phyloP scores from a whole-genome alignment of 2,113 vertebrate genomes.

The Spermophilus dauricus region DNA sequence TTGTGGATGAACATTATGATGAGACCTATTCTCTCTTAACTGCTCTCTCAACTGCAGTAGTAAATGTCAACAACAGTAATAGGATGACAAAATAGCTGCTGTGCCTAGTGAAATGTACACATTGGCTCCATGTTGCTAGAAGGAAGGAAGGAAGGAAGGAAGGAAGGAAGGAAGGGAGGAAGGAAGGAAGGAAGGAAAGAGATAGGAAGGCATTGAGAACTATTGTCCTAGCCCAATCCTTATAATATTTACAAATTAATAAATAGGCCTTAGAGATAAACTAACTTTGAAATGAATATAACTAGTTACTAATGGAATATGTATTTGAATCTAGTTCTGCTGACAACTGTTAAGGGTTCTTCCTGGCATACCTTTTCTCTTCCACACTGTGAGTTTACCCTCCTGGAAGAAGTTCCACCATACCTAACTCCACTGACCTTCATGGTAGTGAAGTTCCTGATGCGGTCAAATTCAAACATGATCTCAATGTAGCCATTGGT shows the following conservation, averaged over 20 bases:
- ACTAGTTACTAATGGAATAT: too few relatives aligned
- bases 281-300: not conserved
- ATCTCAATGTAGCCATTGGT: conserved; percentile 94
- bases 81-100: not conserved
- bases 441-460: conserved; percentile 97
- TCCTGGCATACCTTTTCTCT: not conserved
- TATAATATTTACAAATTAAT: not conserved
- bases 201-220: not conserved
- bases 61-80: not conserved
- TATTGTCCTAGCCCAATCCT: not conserved
- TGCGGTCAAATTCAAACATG: conserved; percentile 96
- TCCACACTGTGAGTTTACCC: not conserved
- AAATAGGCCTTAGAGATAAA: not conserved
- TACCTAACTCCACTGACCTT: conserved; percentile 90
- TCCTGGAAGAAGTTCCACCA: not conserved
- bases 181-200: too few relatives aligned
- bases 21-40: not conserved
- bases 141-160: not conserved
- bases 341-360: not conserved
- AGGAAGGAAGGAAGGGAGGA: too few relatives aligned
- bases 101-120: not conserved
- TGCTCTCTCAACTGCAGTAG: not conserved
- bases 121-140: not conserved
- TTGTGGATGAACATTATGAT: too few relatives aligned
- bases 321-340: not conserved